A percentile compares a stretch with the other conserved stretches of the same genome.
These are phyloP conservation scores for Canis aureus DNA, from an alignment of 2,113 vertebrate species.

Conservation along the genomic window DNA sequence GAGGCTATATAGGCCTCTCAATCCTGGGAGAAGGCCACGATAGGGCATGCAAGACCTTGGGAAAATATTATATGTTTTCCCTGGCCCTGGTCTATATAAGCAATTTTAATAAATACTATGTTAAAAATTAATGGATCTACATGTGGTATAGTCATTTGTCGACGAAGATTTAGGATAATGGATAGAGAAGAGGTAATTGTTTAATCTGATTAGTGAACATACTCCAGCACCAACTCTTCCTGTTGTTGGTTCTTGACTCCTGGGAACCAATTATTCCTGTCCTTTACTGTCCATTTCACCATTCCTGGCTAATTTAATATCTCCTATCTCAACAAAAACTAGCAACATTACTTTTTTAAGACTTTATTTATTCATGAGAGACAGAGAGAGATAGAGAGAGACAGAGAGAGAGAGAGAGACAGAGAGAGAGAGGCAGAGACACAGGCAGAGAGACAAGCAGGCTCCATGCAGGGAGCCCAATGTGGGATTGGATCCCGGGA, in stretches of 20 bases:
- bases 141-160: background rate
- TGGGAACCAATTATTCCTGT: background rate
- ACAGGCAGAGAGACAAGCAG: too few relatives aligned
- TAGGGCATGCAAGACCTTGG: background rate
- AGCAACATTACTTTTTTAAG: too few relatives aligned
- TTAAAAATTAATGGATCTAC: background rate
- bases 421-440: too few relatives aligned
- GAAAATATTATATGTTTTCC: background rate
- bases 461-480: too few relatives aligned
- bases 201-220: background rate
- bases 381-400: too few relatives aligned
- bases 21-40: fast-evolving
- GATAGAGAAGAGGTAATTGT: background rate
- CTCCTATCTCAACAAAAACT: background rate
- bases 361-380: too few relatives aligned
- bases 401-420: too few relatives aligned
- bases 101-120: background rate
- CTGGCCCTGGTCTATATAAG: fast-evolving
- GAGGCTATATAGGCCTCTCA: background rate
- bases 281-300: background rate
- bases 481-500: too few relatives aligned
- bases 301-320: background rate
- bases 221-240: fast-evolving
- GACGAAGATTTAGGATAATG: background rate
- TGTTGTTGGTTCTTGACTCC: background rate